Conservation (phyloP, 1,140 invertebrate genomes). For the Rhagoletis zephyria region DNA sequence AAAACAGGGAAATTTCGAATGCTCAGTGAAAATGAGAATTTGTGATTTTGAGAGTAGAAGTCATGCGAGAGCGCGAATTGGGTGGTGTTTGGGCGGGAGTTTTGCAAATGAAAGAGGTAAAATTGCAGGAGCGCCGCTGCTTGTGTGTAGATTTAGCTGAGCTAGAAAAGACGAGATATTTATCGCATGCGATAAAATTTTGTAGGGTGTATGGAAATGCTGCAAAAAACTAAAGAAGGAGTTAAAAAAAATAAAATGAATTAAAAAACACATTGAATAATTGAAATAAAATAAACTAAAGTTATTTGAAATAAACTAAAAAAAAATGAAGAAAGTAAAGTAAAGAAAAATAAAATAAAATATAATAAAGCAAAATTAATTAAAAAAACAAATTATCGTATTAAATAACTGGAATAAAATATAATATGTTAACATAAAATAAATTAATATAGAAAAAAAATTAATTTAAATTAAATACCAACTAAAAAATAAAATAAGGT, state of each 20-base stretch:
- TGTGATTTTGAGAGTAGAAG: background rate
- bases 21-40: background rate
- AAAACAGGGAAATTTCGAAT: background rate
- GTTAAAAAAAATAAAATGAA: background rate
- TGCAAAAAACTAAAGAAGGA: background rate
- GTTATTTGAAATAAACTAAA: conserved; percentile 61
- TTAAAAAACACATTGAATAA: background rate
- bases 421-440: background rate
- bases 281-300: background rate
- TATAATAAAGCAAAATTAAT: background rate
- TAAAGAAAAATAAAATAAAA: conserved; percentile 46
- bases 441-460: background rate
- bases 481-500: conserved; percentile 12
- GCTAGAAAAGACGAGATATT: background rate
- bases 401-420: background rate
- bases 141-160: no score
- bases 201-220: background rate
- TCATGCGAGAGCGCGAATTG: background rate
- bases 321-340: background rate
- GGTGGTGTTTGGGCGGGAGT: background rate
- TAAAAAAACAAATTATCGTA: background rate
- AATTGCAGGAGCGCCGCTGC: no score
- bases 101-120: background rate
- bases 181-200: conserved; percentile 29
- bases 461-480: background rate